A percentile compares a stretch with the other conserved stretches of the same genome.
phyloP scores from a whole-genome alignment of 2,113 vertebrate species.

The Oxyura jamaicensis region DNA sequence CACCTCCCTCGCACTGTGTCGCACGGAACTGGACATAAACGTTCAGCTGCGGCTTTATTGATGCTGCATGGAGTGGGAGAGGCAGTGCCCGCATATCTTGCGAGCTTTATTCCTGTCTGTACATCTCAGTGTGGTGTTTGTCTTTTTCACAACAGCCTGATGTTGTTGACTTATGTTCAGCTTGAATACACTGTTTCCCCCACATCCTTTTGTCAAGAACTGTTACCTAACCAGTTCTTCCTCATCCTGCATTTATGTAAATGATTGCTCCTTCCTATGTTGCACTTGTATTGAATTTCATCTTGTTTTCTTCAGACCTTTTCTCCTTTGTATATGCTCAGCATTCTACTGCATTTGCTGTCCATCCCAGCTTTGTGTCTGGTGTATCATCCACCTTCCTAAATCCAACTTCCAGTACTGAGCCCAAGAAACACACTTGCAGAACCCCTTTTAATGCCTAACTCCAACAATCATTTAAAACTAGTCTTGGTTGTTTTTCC shows the following conservation, averaged over 20 bases:
- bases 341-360: background rate
- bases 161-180: conserved; percentile 35
- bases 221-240: conserved; percentile 63
- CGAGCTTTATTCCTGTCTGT: conserved; percentile 13
- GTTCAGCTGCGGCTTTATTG: background rate
- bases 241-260: conserved; percentile 50
- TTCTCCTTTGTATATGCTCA: background rate
- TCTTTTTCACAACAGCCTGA: conserved; percentile 38
- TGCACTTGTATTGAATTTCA: conserved; percentile 30
- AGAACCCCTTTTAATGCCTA: background rate
- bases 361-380: background rate
- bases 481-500: background rate
- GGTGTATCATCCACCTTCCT: background rate
- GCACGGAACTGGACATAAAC: background rate
- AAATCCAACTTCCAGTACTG: background rate
- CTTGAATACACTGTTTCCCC: conserved; percentile 41
- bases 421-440: background rate
- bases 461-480: background rate
- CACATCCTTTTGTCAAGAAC: conserved; percentile 31
- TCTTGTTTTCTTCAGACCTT: background rate
- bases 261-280: background rate
- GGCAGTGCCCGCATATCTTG: background rate
- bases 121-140: conserved; percentile 15
- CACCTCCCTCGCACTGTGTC: background rate
- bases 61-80: background rate